Evolutionary conservation across 1,140 invertebrate species (phyloP).

Genomic region (Drosophila funebris): DNA sequence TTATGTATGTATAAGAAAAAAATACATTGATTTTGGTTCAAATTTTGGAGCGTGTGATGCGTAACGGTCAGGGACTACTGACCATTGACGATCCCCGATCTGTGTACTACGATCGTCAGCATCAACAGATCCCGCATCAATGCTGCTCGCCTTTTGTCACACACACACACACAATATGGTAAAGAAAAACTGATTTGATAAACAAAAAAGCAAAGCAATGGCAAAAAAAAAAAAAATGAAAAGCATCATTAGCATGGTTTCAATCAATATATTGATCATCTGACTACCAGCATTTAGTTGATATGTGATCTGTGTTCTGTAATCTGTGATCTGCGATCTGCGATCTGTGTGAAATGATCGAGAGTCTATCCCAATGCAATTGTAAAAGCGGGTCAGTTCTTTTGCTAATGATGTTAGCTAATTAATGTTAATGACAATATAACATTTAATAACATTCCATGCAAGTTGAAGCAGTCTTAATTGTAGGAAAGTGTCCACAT

Average conservation of each 20-base stretch:
- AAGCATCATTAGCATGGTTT: constrained; percentile 75
- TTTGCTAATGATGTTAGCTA: constrained; percentile 59
- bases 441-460: background rate
- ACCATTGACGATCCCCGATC: constrained; percentile 33
- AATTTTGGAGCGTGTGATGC: constrained; percentile 46
- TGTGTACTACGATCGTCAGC: background rate
- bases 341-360: constrained; percentile 12
- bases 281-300: constrained; percentile 66
- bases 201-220: constrained; percentile 51
- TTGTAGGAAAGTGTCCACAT: background rate
- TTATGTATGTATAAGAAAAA: background rate
- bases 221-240: constrained; percentile 49
- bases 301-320: constrained; percentile 11
- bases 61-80: constrained; percentile 61
- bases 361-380: constrained; percentile 3
- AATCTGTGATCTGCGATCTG: too few relatives aligned
- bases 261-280: constrained; percentile 74
- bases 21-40: constrained; percentile 37
- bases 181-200: constrained; percentile 32
- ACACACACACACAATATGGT: constrained; percentile 10
- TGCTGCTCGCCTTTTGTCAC: constrained; percentile 47
- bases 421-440: constrained; percentile 69
- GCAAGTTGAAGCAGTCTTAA: background rate
- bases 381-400: constrained; percentile 66
- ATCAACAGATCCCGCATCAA: constrained; percentile 60